Base-by-base conservation (phyloP, 2,888 invertebrate genomes). In the Drosophila barbarae region DNA sequence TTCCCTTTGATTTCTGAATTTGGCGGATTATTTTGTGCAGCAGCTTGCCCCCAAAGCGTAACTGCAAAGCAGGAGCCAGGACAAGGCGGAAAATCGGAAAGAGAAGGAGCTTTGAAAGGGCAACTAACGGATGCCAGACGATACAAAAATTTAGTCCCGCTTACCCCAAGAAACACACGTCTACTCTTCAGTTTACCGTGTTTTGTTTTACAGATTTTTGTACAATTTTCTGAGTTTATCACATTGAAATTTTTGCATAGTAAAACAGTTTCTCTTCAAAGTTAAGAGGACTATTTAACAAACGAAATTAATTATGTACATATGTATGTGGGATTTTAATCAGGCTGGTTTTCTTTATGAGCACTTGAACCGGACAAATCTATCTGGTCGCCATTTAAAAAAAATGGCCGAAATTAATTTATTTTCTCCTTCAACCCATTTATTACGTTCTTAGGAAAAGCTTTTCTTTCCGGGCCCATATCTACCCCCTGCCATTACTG, bases 1-100 rank as follows among this genome's bases (percentile, higher is more conserved):
- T 79, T 76, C 63, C 34, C 68, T 74, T 79, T 77, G 69, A 72
- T 72, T 76, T 61, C 53, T 44, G 30, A 47, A 44, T 47, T 54
- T 53, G 36, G 32, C 35, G 66, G 41, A 42, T 47, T 55, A 55
- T 46, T 52, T 51, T 38, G 39, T 5, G 56, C 15, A 26, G 35
- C 55, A 26, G 10, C 12, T 42, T 51, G 50, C 1, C 23, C 60
- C 50, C 18, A 5, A 10, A 8, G 46, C 59, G 13, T n/a, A 34
- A 35, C 10, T 8, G 10, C 32, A 15, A 9, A 55, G 15, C 49
- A 32, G 26, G 26, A 32, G 52, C 53, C 39, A 36, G 5, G 42
- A 10, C 38, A 30, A n/a, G 28, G 35, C 9, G 42, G 5, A 32
- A 54, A 26, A 34, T 54, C 5, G 9, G 13, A 44, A 26, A 36